A percentile compares a stretch with the other conserved stretches of the same genome.
Conservation (phyloP, 2,888 invertebrate genomes). For the Drosophila merina region DNA sequence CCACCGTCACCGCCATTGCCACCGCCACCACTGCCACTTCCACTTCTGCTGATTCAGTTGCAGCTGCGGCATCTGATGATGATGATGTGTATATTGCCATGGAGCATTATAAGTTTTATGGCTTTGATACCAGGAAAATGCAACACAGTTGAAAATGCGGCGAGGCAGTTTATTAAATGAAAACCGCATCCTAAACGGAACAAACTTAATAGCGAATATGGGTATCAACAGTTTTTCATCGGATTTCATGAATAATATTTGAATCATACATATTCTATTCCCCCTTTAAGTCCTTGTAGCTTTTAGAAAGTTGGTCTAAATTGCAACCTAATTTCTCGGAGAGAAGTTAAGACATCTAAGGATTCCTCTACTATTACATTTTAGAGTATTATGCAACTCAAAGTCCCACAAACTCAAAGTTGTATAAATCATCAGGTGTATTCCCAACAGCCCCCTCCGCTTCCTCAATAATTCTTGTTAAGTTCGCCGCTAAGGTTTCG, state of each 20-base stretch:
- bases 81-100: constrained; percentile 74
- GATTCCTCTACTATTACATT: not conserved
- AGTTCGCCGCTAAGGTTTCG: constrained; percentile 63
- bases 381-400: not conserved
- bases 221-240: no score
- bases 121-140: constrained; percentile 54
- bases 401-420: not conserved
- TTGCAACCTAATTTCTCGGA: not conserved
- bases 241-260: no score
- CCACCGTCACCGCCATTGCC: no score
- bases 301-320: constrained; percentile 18
- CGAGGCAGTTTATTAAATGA: constrained; percentile 19
- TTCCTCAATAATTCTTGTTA: constrained; percentile 56
- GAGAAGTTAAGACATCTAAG: not conserved
- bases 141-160: constrained; percentile 33
- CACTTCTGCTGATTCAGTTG: constrained; percentile 42
- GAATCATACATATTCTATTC: no score
- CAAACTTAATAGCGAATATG: not conserved
- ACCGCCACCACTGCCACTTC: constrained; percentile 4
- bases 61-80: constrained; percentile 42
- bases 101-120: constrained; percentile 54
- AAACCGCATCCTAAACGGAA: constrained; percentile 22
- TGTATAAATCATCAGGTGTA: constrained; percentile 29
- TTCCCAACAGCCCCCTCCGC: constrained; percentile 39
- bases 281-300: not conserved